Conservation (phyloP, 2,888 invertebrate genomes). For the Margaritifera margaritifera region DNA sequence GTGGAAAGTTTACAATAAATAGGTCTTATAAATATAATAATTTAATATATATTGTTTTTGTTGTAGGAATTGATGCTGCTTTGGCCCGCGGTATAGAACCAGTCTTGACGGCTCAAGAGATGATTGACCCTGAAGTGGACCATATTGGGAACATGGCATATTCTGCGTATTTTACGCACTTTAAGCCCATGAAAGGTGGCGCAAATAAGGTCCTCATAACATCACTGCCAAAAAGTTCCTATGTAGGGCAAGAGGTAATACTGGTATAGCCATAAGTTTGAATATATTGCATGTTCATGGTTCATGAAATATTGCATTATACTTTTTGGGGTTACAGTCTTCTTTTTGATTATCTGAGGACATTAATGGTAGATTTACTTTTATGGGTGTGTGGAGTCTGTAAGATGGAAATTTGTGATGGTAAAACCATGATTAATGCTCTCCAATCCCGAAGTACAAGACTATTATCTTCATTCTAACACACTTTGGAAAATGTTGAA, state of each 20-base stretch:
- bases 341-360: neutral
- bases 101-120: slow-evolving; percentile 91
- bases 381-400: no score
- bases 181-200: slow-evolving; percentile 48
- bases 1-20: no score
- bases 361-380: no score
- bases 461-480: no score
- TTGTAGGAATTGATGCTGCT: slow-evolving; percentile 78
- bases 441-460: no score
- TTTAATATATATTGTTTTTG: neutral
- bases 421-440: no score
- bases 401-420: no score
- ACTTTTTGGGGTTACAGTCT: neutral
- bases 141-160: slow-evolving; percentile 99
- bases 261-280: neutral
- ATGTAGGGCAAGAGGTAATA: slow-evolving; percentile 57
- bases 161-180: slow-evolving; percentile 90
- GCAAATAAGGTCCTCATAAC: slow-evolving; percentile 52
- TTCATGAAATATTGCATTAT: no score
- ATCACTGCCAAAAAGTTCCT: slow-evolving; percentile 47
- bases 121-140: slow-evolving; percentile 95
- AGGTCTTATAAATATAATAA: no score
- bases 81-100: slow-evolving; percentile 87
- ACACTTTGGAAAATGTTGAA: no score
- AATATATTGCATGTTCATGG: no score